Evolutionary conservation across 2,888 invertebrate genomes (phyloP), one percentile per base, ranked within the genome.

Genomic region (Yponomeuta malinellus): DNA sequence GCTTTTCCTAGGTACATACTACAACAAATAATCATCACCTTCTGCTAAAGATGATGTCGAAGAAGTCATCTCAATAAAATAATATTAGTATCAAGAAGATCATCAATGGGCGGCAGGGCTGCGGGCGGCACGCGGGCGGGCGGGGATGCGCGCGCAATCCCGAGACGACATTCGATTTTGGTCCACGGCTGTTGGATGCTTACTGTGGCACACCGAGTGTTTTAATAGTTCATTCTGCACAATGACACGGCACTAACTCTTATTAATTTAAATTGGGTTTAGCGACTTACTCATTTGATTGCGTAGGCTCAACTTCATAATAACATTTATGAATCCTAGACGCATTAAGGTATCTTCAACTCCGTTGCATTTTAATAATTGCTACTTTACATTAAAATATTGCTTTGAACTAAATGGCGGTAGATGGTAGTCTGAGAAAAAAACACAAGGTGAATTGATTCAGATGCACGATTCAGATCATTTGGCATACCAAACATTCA

Each of bases 101-200:
- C 88, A 91, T 92, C 90, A 92, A 92, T 92, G 91, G 85, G 87
- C 83, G 84, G 83, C 80, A 82, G 85, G 83, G 85, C 80, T 88
- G 90, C 82, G 89, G 81, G 78, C 79, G 71, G 76, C 72, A 83
- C 82, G 43, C 85, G 84, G 52, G 80, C 83, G 84, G 59, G 72
- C 83, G 77, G 70, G 73, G 88, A 89, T 88, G 90, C 89, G 92
- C 93, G 91, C 92, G 89, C 77, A 78, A 83, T 82, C 82, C 85
- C 83, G 85, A 88, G 86, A 88, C 90, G 83, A 88, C 87, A 91
- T 93, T 93, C 92, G 92, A 92, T 93, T 93, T 93, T 93, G 93
- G 93, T 92, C 90, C 92, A 91, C 90, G 89, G 88, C 90, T 89
- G 89, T 88, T 87, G 89, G 90, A 90, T 88, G 90, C 90, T 90